phyloP scores from a whole-genome alignment of 2,888 invertebrate species.

The Willowsia nigromaculata region DNA sequence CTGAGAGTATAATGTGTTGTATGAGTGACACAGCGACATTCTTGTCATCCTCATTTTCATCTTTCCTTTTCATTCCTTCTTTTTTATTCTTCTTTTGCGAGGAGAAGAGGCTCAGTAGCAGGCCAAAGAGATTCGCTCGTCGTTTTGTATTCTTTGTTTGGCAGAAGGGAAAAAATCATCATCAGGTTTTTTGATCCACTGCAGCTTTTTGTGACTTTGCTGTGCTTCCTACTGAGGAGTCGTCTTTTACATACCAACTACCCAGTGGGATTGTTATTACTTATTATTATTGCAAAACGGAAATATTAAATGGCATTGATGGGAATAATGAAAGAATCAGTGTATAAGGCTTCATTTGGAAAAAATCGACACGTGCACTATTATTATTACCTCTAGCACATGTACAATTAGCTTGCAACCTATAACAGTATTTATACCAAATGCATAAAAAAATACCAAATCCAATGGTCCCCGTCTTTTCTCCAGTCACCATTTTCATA shows the following conservation, averaged over 20 bases:
- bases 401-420: not conserved
- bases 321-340: not conserved
- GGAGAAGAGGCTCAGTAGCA: not conserved
- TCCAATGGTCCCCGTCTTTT: no score
- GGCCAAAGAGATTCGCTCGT: not conserved
- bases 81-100: not conserved
- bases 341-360: not conserved
- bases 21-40: conserved; percentile 63
- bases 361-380: not conserved
- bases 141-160: conserved; percentile 8
- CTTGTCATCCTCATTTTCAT: conserved; percentile 66
- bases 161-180: not conserved
- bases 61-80: not conserved
- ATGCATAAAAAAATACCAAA: not conserved
- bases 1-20: conserved; percentile 36
- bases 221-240: conserved; percentile 8
- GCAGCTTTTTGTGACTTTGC: conserved; percentile 2
- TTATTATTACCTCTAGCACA: no score
- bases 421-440: not conserved
- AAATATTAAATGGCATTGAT: not conserved
- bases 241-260: not conserved
- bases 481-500: not conserved
- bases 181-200: not conserved
- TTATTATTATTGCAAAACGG: conserved; percentile 7
- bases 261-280: conserved; percentile 15